Conservation (phyloP, 2,113 vertebrate genomes). For the Spilogale gracilis region DNA sequence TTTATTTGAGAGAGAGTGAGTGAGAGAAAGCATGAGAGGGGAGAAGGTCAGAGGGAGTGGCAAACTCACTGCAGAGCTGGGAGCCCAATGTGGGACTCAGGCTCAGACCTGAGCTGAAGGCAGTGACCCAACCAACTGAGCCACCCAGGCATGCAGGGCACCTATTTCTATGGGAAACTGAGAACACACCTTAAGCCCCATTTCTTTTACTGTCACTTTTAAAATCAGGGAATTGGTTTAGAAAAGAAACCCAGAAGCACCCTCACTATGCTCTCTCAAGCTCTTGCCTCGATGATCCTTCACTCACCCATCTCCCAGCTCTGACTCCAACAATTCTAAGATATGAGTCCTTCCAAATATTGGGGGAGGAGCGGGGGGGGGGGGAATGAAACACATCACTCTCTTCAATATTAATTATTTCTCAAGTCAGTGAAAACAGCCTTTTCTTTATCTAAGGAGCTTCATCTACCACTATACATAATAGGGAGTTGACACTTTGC, state of each 20-base stretch:
- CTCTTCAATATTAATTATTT: constrained; percentile 21
- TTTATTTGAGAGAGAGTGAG: too few species aligned
- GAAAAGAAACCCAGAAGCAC: not conserved
- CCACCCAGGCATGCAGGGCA: not conserved
- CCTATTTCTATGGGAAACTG: not conserved
- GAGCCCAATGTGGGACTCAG: too few species aligned
- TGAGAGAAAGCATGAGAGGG: too few species aligned
- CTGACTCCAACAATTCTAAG: not conserved
- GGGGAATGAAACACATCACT: not conserved
- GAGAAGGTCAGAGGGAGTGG: too few species aligned
- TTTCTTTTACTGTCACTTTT: not conserved
- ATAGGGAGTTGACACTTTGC: constrained; percentile 56
- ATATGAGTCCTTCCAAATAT: not conserved
- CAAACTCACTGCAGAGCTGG: too few species aligned
- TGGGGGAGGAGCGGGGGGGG: too few species aligned
- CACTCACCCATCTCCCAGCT: not conserved
- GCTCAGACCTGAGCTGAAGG: too few species aligned
- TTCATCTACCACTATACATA: not conserved
- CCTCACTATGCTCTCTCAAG: not conserved
- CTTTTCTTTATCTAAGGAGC: constrained; percentile 30
- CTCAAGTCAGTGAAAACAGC: not conserved
- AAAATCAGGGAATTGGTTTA: not conserved
- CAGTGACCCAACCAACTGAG: too few species aligned
- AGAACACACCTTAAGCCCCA: not conserved
- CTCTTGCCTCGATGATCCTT: not conserved